A percentile compares a stretch with the other conserved stretches of the same genome.
Conservation (phyloP, 2,797 vertebrate genomes). For the Pseudomugil tenellus region DNA sequence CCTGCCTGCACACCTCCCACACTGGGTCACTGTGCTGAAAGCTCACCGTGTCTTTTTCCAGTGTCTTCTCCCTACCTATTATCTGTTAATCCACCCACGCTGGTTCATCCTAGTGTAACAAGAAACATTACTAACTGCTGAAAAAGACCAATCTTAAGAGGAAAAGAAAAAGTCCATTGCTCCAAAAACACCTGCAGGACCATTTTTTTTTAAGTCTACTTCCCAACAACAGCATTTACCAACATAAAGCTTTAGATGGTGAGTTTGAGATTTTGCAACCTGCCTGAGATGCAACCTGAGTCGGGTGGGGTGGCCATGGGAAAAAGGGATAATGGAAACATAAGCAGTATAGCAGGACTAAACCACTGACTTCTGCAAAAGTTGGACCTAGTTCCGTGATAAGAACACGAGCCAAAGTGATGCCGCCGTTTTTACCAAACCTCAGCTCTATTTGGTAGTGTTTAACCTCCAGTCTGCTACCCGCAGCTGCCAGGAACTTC, state of each 20-base stretch:
- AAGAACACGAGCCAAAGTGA: constrained; percentile 12
- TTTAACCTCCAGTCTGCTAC: constrained; percentile 48
- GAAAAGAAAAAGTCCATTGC: constrained; percentile 45
- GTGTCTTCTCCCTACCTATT: constrained; percentile 63
- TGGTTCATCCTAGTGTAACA: constrained; percentile 63
- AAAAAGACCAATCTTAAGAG: constrained; percentile 45
- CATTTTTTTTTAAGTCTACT: constrained; percentile 38
- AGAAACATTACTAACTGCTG: constrained; percentile 59
- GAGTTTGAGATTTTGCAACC: constrained; percentile 15
- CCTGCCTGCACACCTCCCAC: constrained; percentile 71
- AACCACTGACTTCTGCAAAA: constrained; percentile 40
- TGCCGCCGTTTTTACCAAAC: constrained; percentile 24
- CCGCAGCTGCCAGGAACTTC: constrained; percentile 46
- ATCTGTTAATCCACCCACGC: constrained; percentile 74
- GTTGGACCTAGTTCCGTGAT: constrained; percentile 9
- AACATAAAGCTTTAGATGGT: constrained; percentile 32
- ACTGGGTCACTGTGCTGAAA: constrained; percentile 70
- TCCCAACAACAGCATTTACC: constrained; percentile 29
- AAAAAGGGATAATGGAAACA: constrained; percentile 18
- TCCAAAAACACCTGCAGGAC: constrained; percentile 45
- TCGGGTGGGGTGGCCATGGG: constrained; percentile 21
- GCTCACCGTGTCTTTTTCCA: constrained; percentile 50
- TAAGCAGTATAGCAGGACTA: constrained; percentile 17
- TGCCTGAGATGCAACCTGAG: constrained; percentile 12
- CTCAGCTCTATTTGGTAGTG: constrained; percentile 44